Base-by-base conservation (phyloP, 1,140 invertebrate genomes). In the Venturia canescens region DNA sequence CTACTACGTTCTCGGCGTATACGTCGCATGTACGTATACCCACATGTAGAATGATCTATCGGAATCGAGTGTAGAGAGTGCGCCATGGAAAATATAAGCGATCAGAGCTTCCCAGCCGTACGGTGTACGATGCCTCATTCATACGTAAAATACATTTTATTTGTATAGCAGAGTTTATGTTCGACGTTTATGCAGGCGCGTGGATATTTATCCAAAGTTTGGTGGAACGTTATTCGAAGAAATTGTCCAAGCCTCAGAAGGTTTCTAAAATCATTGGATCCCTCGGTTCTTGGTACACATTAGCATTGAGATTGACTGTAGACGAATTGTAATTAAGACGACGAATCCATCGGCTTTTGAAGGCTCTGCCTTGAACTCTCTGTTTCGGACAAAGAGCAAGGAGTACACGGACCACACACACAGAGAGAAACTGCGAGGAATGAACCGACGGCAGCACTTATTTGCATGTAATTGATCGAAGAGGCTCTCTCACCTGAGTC, bases 251-350 rank as follows among this genome's bases (percentile, higher is more conserved):
- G 53, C 34, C 74, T 76, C 13, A 26, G 23, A 66, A 66, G 63
- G 31, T 15, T n/a, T 6, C 11, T 26, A 60, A 69, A 77, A 44
- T 76, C 44, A 80, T 76, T 82, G 48, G 74, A 77, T 77, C 82
- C 81, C 83, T 83, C 85, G 84, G 27, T 23, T 63, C 1, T 84
- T 81, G 84, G 84, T 89, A 91, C 89, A 92, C 89, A 92, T 91
- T 92, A 90, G 88, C 90, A 92, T 92, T 86, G 89, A 92, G 89
- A 91, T 92, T 92, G 91, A 91, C 89, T 91, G 88, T 87, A 90
- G 90, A 91, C 89, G 91, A 91, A 44, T 86, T 90, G 90, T 91
- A 91, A 92, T 92, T 90, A 91, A 91, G 90, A 91, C 85, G 90
- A 90, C 85, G 88, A 89, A 88, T 81, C 85, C 87, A 84, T 70